A percentile compares a stretch with the other conserved stretches of the same genome.
Evolutionary conservation across 1,140 invertebrate species (phyloP).

Genomic region (Philopotamus ludificatus): DNA sequence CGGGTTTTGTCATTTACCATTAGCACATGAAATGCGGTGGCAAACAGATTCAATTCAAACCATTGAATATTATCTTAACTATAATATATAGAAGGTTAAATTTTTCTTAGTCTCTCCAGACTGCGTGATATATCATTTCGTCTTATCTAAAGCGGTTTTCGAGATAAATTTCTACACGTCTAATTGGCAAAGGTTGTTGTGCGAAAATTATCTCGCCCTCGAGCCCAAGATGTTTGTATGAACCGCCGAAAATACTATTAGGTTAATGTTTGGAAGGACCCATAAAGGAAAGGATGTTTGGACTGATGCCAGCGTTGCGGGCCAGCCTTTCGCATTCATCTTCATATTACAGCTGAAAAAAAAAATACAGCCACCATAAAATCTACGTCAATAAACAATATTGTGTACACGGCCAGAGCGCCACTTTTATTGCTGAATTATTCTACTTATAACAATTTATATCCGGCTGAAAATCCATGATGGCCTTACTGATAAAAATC

Average conservation of each 20-base stretch:
- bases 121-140: no score
- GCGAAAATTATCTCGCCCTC: background rate
- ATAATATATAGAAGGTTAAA: background rate
- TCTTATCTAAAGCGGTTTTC: no score
- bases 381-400: conserved; percentile 11
- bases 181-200: background rate
- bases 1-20: no score
- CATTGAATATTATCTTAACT: background rate
- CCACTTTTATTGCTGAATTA: background rate
- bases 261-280: conserved; percentile 8
- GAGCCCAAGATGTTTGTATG: background rate
- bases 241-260: conserved; percentile 9
- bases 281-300: conserved; percentile 1
- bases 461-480: no score
- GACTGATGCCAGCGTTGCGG: background rate
- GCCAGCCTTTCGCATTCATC: background rate
- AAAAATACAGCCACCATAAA: conserved; percentile 4
- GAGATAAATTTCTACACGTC: no score
- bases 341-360: conserved; percentile 6
- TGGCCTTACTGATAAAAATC: no score
- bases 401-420: background rate
- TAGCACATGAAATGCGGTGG: no score
- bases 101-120: no score
- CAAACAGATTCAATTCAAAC: no score
- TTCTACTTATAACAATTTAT: background rate